Conservation (phyloP, 2,113 vertebrate species). For the Gallinago jamesoni region DNA sequence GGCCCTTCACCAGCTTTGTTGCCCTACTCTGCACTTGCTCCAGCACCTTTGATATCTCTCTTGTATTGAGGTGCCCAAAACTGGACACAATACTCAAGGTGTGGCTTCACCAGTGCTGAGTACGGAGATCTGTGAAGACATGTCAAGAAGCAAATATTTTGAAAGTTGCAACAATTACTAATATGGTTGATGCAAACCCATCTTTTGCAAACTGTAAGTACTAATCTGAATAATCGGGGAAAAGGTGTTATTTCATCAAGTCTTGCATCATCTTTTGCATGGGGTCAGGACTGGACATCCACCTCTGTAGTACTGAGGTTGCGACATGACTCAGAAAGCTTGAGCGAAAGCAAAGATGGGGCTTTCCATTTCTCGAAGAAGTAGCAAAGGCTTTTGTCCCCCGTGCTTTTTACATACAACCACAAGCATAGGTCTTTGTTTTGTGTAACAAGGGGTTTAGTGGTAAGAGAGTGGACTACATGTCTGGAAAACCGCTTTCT, state of each 20-base stretch:
- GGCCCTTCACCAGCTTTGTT: too few species aligned
- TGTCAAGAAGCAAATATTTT: background rate
- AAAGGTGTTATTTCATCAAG: background rate
- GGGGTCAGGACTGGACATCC: background rate
- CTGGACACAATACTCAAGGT: too few species aligned
- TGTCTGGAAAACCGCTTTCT: background rate
- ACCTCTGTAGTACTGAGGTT: background rate
- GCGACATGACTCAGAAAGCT: background rate
- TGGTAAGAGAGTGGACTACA: background rate
- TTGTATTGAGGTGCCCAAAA: too few species aligned
- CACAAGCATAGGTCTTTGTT: background rate
- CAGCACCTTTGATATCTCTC: too few species aligned
- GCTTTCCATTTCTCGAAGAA: background rate
- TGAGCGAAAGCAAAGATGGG: background rate
- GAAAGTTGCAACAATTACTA: background rate
- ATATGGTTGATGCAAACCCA: background rate
- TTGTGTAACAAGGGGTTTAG: background rate
- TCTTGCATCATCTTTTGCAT: background rate
- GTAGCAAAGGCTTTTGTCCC: background rate
- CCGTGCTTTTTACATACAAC: background rate
- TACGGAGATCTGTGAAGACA: background rate
- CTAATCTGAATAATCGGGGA: background rate
- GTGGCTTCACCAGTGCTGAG: too few species aligned
- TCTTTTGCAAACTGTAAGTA: background rate
- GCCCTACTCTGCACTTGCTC: too few species aligned